These are phyloP conservation scores for Phainopepla nitens DNA, from an alignment of 2,113 vertebrate genomes.

Conservation along the genomic window DNA sequence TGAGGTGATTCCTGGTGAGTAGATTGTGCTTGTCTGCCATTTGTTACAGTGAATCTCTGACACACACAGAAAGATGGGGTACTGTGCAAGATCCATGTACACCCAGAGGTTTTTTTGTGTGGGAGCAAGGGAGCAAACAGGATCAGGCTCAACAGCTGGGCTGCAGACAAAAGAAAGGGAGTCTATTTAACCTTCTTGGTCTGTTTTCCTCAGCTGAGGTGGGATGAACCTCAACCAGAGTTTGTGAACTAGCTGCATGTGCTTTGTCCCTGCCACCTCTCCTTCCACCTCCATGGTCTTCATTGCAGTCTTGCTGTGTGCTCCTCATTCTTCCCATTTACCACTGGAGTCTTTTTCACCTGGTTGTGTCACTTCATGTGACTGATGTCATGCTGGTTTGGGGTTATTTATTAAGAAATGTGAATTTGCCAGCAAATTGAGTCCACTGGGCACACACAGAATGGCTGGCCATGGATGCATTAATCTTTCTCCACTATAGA, in stretches of 20 bases:
- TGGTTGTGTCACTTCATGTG: background rate
- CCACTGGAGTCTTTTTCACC: fast-evolving
- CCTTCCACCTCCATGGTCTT: background rate
- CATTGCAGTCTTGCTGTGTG: background rate
- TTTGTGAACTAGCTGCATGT: background rate
- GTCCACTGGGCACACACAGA: fast-evolving
- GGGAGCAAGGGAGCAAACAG: background rate
- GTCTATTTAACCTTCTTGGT: background rate
- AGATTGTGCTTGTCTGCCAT: background rate
- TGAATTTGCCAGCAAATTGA: background rate
- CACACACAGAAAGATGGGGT: background rate
- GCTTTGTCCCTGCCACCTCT: background rate
- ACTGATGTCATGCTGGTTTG: background rate
- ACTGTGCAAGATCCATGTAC: background rate
- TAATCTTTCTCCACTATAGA: background rate
- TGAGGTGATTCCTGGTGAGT: background rate
- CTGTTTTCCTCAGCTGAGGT: background rate
- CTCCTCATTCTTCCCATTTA: background rate
- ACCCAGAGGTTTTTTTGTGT: background rate
- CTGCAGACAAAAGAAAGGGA: background rate
- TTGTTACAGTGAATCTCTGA: background rate
- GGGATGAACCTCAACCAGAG: background rate
- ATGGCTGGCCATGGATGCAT: background rate
- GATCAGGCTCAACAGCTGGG: background rate
- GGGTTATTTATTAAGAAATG: background rate